Evolutionary conservation across 2,888 invertebrate genomes (phyloP).

Genomic region (Tetrapedia diversipes): DNA sequence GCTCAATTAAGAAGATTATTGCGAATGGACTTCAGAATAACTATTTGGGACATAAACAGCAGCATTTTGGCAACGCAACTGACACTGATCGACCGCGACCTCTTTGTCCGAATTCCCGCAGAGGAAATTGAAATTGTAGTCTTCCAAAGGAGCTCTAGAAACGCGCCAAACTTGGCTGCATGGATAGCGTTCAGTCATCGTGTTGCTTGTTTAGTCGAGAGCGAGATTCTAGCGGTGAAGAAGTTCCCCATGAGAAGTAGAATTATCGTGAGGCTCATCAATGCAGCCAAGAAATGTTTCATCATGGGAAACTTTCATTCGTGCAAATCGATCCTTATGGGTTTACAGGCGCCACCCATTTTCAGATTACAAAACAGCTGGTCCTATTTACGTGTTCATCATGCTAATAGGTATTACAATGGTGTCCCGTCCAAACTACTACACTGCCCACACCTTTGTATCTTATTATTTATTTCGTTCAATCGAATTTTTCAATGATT

Average conservation of each 20-base stretch:
- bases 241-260: slow-evolving; percentile 82
- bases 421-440: neutral
- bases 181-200: slow-evolving; percentile 84
- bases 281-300: slow-evolving; percentile 84
- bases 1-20: slow-evolving; percentile 80
- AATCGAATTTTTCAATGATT: neutral
- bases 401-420: slow-evolving; percentile 82
- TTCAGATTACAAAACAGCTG: slow-evolving; percentile 84
- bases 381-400: slow-evolving; percentile 83
- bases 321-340: slow-evolving; percentile 83
- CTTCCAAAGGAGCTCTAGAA: slow-evolving; percentile 82
- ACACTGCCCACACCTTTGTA: neutral
- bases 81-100: slow-evolving; percentile 84
- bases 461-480: no score
- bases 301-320: slow-evolving; percentile 84
- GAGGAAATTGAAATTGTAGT: slow-evolving; percentile 82
- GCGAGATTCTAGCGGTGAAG: slow-evolving; percentile 82
- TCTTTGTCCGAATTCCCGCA: slow-evolving; percentile 83
- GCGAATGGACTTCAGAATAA: slow-evolving; percentile 80
- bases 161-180: slow-evolving; percentile 84
- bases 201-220: slow-evolving; percentile 83
- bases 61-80: slow-evolving; percentile 84
- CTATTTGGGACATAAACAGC: slow-evolving; percentile 85
- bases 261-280: slow-evolving; percentile 84
- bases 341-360: slow-evolving; percentile 84